These are phyloP conservation scores for Procambarus clarkii DNA, from an alignment of 1,140 invertebrate genomes.

Conservation along the genomic window DNA sequence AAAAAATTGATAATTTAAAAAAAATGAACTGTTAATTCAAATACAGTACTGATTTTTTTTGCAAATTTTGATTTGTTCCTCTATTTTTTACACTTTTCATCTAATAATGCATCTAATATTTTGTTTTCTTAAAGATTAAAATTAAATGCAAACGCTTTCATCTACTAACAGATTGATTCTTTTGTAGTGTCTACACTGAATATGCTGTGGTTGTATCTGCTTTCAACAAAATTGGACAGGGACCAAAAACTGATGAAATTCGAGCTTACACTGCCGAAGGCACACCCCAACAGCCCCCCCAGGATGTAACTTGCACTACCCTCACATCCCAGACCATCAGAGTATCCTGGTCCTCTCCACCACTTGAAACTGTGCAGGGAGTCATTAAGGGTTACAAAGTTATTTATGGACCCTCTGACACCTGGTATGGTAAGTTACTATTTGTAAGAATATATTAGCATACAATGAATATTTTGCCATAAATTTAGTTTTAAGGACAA, in stretches of 20 bases:
- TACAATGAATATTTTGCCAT: too few species aligned
- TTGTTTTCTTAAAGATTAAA: too few species aligned
- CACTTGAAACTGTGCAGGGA: constrained; percentile 91
- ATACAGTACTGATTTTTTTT: too few species aligned
- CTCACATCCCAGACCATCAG: constrained; percentile 94
- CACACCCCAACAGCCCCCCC: constrained; percentile 93
- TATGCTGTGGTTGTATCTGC: constrained; percentile 96
- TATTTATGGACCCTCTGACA: constrained; percentile 92
- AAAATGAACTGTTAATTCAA: too few species aligned
- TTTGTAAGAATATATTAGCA: too few species aligned
- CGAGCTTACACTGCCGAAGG: constrained; percentile 94
- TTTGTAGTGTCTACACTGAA: constrained; percentile 88
- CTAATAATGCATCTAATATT: too few species aligned
- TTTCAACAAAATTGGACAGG: constrained; percentile 94
- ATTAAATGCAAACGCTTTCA: neutral
- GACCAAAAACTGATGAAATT: constrained; percentile 92
- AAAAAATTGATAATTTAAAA: too few species aligned
- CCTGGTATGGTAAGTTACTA: constrained; percentile 88
- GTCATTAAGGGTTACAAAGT: constrained; percentile 98
- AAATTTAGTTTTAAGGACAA: too few species aligned
- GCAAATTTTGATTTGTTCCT: too few species aligned
- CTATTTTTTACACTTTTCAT: too few species aligned
- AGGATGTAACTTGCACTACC: constrained; percentile 92
- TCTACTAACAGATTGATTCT: neutral
- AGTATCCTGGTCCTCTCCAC: constrained; percentile 94